phyloP scores from a whole-genome alignment of 2,888 invertebrate species.

The Spodoptera exigua region DNA sequence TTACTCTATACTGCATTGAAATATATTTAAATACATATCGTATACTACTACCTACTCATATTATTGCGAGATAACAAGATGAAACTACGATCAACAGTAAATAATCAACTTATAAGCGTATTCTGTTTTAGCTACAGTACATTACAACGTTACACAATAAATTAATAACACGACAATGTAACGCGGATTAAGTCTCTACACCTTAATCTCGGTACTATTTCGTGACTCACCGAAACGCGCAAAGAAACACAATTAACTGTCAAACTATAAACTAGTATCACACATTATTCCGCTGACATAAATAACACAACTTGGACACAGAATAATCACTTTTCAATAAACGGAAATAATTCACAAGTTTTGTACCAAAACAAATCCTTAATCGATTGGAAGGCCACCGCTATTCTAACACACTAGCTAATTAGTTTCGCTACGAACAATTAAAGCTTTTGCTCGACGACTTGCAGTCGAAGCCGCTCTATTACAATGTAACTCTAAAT shows the following conservation, averaged over 20 bases:
- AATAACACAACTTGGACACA: conserved; percentile 58
- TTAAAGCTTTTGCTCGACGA: conserved; percentile 83
- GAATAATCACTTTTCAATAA: conserved; percentile 60
- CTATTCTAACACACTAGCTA: conserved; percentile 66
- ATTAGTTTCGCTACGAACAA: conserved; percentile 78
- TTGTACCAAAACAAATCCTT: conserved; percentile 61
- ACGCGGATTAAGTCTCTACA: conserved; percentile 51
- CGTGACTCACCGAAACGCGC: conserved; percentile 54
- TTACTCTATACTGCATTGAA: conserved; percentile 45
- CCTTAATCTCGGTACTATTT: conserved; percentile 49
- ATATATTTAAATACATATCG: conserved; percentile 53
- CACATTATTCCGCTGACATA: conserved; percentile 72
- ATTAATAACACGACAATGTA: conserved; percentile 61
- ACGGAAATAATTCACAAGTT: conserved; percentile 58
- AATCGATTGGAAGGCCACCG: conserved; percentile 69
- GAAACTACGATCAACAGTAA: conserved; percentile 55
- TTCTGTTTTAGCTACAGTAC: conserved; percentile 66
- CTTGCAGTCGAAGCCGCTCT: conserved; percentile 76
- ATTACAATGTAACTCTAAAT: conserved; percentile 73
- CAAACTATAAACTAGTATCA: conserved; percentile 82
- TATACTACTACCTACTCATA: conserved; percentile 52
- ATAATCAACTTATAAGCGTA: conserved; percentile 73
- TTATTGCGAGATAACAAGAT: conserved; percentile 54
- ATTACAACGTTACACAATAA: conserved; percentile 60
- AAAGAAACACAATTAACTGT: conserved; percentile 57